Evolutionary conservation across 2,113 vertebrate genomes (phyloP).

Genomic region (Cyanistes caeruleus): DNA sequence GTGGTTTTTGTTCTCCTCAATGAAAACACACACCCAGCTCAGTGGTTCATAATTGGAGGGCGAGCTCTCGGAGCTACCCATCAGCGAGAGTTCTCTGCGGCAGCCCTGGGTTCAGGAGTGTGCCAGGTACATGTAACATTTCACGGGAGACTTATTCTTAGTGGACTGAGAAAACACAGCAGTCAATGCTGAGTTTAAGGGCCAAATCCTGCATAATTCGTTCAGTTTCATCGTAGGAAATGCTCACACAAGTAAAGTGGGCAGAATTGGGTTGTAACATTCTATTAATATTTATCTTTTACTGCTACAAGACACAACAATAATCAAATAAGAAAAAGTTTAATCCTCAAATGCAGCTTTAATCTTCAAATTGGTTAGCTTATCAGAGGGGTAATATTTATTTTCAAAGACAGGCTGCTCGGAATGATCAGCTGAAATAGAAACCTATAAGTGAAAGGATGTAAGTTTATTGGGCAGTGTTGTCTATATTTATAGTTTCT

Average conservation of each 20-base stretch:
- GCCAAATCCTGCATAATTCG: not conserved
- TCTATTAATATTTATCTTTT: conserved; percentile 54
- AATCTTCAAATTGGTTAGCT: conserved; percentile 65
- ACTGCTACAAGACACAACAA: not conserved
- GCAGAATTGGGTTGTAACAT: conserved; percentile 24
- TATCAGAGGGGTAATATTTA: conserved; percentile 54
- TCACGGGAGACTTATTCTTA: conserved; percentile 78
- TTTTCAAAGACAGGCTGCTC: conserved; percentile 53
- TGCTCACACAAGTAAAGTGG: not conserved
- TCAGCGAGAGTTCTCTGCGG: not conserved
- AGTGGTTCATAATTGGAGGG: conserved; percentile 50
- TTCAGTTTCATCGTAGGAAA: not conserved
- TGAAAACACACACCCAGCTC: not conserved
- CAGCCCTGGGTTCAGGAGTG: not conserved
- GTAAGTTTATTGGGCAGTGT: conserved; percentile 44
- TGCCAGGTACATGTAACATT: not conserved
- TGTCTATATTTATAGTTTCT: conserved; percentile 65
- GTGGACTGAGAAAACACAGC: conserved; percentile 77
- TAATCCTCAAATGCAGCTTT: conserved; percentile 61
- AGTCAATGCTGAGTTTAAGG: not conserved
- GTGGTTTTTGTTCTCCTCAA: conserved; percentile 43
- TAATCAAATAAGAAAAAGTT: conserved; percentile 64
- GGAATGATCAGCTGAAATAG: conserved; percentile 38
- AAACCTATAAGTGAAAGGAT: conserved; percentile 42
- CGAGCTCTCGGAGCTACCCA: conserved; percentile 19